Base-by-base conservation (phyloP, 2,113 vertebrate species). In the Dissostichus mawsoni region DNA sequence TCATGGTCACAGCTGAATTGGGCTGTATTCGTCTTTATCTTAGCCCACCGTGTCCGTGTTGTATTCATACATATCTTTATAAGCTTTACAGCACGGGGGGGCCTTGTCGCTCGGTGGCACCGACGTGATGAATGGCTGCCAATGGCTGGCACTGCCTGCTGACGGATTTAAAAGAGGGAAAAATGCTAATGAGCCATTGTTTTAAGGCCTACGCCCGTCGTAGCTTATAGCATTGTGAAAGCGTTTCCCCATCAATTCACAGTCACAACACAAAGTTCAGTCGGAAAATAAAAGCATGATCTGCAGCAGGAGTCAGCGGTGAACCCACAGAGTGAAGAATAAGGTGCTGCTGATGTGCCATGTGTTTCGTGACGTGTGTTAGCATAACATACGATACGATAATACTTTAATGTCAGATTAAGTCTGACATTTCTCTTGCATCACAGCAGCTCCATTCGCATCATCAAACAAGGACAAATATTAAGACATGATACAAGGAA, bases 181-280 rank as follows among this genome's bases (percentile, higher is more conserved):
- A 76, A 69, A 92, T 91, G 94, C 87, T 90, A 92, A 94, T 92
- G 82, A 76, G 47, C 74, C 82, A 91, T 93, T 90, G 91, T 92
- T 92, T 90, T 88, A 92, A 90, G 83, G 83, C 78, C 70, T 82
- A 78, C 68, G 51, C 84, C 72, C 57, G 56, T 74, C 8, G 84
- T 89, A 91, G 91, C 78, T 93, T 89, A 91, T 69, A 64, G 84
- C 82, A 51, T 80, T 61, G 67, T 81, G 85, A 86, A 90, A 90
- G 78, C 73, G 80, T 84, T 88, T 88, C 83, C 72, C 82, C 74
- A 76, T 90, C 85, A 78, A 92, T 93, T 91, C 92, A 41, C 29
- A 29, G 74, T 92, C 84, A 82, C 69, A 48, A 75, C 73, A 56
- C 52, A 92, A 90, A 89, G 75, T 92, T 81, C 74, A 76, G 82